Evolutionary conservation across 92 coral and sea anemone genomes (phyloP), one percentile per base, ranked within the genome.

Genomic region (Epizoanthus ramosus): DNA sequence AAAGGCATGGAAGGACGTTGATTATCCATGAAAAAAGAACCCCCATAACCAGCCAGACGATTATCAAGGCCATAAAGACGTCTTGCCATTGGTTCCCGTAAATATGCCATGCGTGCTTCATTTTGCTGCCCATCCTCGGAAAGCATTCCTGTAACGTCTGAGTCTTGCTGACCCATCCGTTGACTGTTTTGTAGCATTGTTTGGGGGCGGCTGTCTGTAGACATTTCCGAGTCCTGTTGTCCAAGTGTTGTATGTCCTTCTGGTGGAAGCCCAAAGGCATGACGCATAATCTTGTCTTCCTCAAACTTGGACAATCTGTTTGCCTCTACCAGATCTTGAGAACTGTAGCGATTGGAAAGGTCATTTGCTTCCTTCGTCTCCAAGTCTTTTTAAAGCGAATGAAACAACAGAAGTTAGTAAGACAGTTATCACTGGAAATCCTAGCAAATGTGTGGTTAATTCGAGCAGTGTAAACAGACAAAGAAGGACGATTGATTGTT

Each of bases 341-440:
- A 31, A 65, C 21, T 77, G 47, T 77, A 77, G 8, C 71, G 71
- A 19, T 61, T 61, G 16, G 82, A 21, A 57, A 60, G 14, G 71
- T 60, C 58, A 43, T 77, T 56, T 19, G 82, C 82, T 77, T 77
- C 82, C 59, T 77, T 77, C 56, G 68, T 77, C 66, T 77, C 82
- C 22, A 60, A 41, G 43, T 60, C 82, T 37, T 50, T 50, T 50
- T 10, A 50, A 50, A 50, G 54, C 14, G 8, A 56, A 0, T 31
- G 2, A 72, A 10, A 72, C 3, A 21, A 72, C 12, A 50, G 15
- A 72, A 12, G 45, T 15, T 8, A 72, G 9, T 23, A 21, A 50
- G 33, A 67, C 33, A 67, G n/a, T 31, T 17, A 35, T 68, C 8
- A 33, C n/a, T 68, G 6, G 35, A 39, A 68, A 68, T 67, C 8